phyloP scores from a whole-genome alignment of 2,113 vertebrate genomes.

The Lepus europaeus region DNA sequence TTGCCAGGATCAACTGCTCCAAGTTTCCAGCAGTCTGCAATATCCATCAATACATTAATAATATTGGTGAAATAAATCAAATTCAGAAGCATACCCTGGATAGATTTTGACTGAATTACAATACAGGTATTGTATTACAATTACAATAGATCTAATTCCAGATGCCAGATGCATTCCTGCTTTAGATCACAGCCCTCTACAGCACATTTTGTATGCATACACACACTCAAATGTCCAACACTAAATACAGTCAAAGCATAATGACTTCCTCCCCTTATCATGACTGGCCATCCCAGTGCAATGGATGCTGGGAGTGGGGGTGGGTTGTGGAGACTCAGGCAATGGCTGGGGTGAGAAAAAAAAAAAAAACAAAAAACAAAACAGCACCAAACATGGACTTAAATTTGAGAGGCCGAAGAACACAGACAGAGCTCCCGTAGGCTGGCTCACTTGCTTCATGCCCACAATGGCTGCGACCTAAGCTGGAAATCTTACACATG shows the following conservation, averaged over 20 bases:
- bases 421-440: too few relatives aligned
- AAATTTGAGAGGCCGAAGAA: too few relatives aligned
- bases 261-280: not conserved
- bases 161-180: not conserved
- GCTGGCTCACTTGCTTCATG: too few relatives aligned
- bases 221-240: not conserved
- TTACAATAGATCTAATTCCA: not conserved
- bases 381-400: too few relatives aligned
- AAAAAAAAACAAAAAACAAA: too few relatives aligned
- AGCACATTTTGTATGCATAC: not conserved
- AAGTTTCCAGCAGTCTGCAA: not conserved
- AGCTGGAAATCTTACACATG: too few relatives aligned
- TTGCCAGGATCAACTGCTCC: slow-evolving; percentile 4
- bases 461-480: too few relatives aligned
- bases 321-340: not conserved
- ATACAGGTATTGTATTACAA: not conserved
- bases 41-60: not conserved
- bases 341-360: not conserved
- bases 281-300: not conserved
- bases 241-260: slow-evolving; percentile 4
- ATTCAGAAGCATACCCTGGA: not conserved
- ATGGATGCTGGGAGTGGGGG: accelerated
- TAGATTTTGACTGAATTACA: slow-evolving; percentile 15
- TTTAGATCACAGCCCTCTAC: not conserved
- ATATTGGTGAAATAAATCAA: slow-evolving; percentile 28